Evolutionary conservation across 2,888 invertebrate genomes (phyloP).

Genomic region (Gastracanthus pulcherrimus): DNA sequence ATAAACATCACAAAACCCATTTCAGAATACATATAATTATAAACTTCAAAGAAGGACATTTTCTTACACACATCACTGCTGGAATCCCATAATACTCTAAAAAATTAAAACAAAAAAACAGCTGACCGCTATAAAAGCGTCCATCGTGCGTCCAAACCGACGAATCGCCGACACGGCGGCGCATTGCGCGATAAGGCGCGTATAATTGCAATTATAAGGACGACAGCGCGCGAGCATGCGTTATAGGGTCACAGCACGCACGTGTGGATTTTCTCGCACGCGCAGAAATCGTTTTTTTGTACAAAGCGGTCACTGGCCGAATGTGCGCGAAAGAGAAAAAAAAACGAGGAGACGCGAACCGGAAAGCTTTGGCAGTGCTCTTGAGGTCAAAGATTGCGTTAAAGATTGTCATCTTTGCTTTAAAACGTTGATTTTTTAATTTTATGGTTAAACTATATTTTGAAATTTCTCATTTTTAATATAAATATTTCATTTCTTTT

Average conservation of each 20-base stretch:
- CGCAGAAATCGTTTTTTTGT: neutral
- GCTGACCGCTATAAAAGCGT: no score
- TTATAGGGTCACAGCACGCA: neutral
- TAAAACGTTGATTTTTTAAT: neutral
- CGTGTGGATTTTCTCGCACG: neutral
- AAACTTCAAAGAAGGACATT: no score
- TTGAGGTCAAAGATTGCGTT: neutral
- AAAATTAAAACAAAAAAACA: no score
- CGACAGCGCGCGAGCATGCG: neutral
- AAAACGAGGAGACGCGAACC: neutral
- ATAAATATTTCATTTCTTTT: no score
- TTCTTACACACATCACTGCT: no score
- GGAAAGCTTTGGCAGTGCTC: neutral
- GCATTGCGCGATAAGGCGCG: slow-evolving; percentile 3
- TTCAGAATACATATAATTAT: no score
- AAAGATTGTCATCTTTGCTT: neutral
- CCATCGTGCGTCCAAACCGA: neutral
- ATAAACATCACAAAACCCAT: no score
- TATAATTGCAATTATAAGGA: slow-evolving; percentile 46
- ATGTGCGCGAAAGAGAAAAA: neutral
- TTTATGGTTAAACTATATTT: no score
- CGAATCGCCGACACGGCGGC: neutral
- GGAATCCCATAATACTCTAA: no score
- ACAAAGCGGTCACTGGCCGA: no score
- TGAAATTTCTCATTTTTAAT: no score